Evolutionary conservation across 2,113 vertebrate genomes (phyloP), one percentile per base, ranked within the genome.

Genomic region (Cyanistes caeruleus): DNA sequence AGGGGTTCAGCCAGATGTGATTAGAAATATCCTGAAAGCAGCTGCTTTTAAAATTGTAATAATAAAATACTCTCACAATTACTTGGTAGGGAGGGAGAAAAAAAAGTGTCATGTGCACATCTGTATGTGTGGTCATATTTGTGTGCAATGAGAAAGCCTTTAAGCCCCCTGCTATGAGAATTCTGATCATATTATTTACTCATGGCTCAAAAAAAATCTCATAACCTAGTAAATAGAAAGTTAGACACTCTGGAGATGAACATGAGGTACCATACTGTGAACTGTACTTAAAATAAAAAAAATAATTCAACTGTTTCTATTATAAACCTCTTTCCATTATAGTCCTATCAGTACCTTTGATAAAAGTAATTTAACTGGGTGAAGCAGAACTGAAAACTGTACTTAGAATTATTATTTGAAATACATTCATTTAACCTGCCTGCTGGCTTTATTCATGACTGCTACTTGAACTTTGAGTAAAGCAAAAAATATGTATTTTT

Each of bases 331-430:
- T 87, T 88, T 95, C 55, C 76, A 75, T 87, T 88, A 78, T 8
- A 80, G 58, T 43, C 53, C 41, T 93, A 49, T 77, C 95, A 91
- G 41, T 87, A 64, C 53, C 79, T 88, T 74, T 55, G 63, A 93
- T 73, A 84, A 62, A 94, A 97, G 68, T 85, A 92, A 97, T 87
- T 93, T 84, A 83, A 90, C 76, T 72, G 59, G 83, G n/a, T 95
- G 76, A 97, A 94, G 84, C 72, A 95, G 92, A 97, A 96, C 60
- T 90, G 52, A 70, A 91, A 97, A 92, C 52, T 91, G 74, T 43
- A 86, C 17, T 73, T 90, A 77, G 70, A 85, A 92, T 92, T 87
- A 97, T 87, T 95, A 96, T 85, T 92, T 91, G 69, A 94, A 96
- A 81, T 76, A 46, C 89, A 96, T 74, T 80, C 86, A 96, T 90